These are phyloP conservation scores for Acyrthosiphon pisum DNA, from an alignment of 1,140 invertebrate species.

Conservation along the genomic window DNA sequence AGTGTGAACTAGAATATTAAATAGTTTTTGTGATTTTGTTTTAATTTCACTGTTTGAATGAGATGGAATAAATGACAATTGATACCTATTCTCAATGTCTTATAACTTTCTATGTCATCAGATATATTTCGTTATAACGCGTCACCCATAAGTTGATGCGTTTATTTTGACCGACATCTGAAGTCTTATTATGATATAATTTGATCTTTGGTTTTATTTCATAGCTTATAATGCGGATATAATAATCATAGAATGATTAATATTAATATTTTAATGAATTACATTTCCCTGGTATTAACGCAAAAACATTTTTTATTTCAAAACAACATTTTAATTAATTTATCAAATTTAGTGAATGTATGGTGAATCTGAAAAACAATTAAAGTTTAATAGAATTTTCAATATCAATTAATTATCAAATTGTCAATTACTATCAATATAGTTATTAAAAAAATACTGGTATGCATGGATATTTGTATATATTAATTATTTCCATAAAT, in stretches of 20 bases:
- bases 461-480: not conserved
- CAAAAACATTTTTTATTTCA: not conserved
- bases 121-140: conserved; percentile 2
- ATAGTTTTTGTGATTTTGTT: conserved; percentile 29
- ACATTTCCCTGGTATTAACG: not conserved
- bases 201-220: not conserved
- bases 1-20: conserved; percentile 32
- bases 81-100: conserved; percentile 19
- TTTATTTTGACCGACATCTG: conserved; percentile 18
- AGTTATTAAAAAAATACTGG: not conserved
- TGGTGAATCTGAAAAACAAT: not conserved
- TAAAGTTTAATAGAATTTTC: not conserved
- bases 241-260: not conserved
- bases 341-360: not conserved
- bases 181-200: not conserved
- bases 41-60: conserved; percentile 38
- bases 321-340: not conserved
- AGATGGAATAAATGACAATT: conserved; percentile 19
- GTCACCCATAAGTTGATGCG: conserved; percentile 17
- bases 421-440: not conserved
- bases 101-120: conserved; percentile 24
- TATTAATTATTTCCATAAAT: not conserved
- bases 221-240: not conserved
- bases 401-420: not conserved
- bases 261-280: not conserved